phyloP scores from a whole-genome alignment of 2,888 invertebrate genomes.

The Caprella mutica region DNA sequence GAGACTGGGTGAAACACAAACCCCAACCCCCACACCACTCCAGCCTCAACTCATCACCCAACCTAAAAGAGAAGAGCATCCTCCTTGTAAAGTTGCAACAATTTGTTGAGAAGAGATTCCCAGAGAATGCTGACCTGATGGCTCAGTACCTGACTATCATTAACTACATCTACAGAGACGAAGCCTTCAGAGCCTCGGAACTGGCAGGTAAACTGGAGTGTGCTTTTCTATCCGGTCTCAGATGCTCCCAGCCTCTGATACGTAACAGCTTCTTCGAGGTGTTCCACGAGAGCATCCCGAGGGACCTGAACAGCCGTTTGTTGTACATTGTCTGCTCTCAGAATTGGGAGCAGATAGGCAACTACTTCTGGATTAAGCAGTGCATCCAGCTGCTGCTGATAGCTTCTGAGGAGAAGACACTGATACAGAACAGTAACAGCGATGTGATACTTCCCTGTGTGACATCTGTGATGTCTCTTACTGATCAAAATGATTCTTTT shows the following conservation, averaged over 20 bases:
- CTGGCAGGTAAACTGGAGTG: slow-evolving; percentile 86
- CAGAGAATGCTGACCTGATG: slow-evolving; percentile 77
- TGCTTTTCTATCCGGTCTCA: slow-evolving; percentile 81
- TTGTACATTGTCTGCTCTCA: slow-evolving; percentile 88
- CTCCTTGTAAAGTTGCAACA: slow-evolving; percentile 91
- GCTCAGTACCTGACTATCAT: slow-evolving; percentile 84
- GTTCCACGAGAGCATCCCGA: slow-evolving; percentile 75
- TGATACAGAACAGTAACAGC: slow-evolving; percentile 66
- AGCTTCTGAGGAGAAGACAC: slow-evolving; percentile 54
- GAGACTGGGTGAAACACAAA: slow-evolving; percentile 90
- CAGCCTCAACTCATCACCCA: slow-evolving; percentile 70
- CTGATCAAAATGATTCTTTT: slow-evolving; percentile 51
- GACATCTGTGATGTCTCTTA: slow-evolving; percentile 65
- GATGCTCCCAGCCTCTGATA: slow-evolving; percentile 77
- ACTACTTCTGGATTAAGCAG: slow-evolving; percentile 96
- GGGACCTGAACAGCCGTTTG: slow-evolving; percentile 71
- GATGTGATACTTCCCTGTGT: slow-evolving; percentile 70
- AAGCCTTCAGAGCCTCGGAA: slow-evolving; percentile 72
- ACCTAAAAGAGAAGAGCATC: slow-evolving; percentile 81
- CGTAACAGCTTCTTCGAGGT: slow-evolving; percentile 88
- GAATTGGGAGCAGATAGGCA: slow-evolving; percentile 93
- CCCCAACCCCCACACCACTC: slow-evolving; percentile 46
- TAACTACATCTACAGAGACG: slow-evolving; percentile 83
- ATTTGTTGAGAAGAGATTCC: slow-evolving; percentile 68
- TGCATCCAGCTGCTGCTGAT: slow-evolving; percentile 79